phyloP scores from a whole-genome alignment of 2,797 vertebrate species.

The Hydrocynus forskahlii region DNA sequence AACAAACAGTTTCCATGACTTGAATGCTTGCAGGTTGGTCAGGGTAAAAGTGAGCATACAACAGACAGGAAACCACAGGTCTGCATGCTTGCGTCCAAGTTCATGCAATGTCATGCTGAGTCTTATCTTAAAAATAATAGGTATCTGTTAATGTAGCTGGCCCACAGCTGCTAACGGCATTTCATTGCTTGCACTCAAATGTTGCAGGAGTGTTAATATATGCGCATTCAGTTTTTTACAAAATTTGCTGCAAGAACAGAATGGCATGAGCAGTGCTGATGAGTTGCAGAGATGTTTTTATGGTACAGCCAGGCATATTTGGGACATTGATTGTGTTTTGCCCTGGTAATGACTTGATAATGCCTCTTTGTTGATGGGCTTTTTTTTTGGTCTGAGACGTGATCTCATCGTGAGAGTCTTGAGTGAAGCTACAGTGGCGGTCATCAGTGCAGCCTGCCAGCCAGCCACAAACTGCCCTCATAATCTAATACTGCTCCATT shows the following conservation, averaged over 20 bases:
- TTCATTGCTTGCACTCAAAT: background rate
- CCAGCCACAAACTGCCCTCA: conserved; percentile 78
- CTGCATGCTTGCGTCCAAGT: conserved; percentile 61
- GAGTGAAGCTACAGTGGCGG: conserved; percentile 67
- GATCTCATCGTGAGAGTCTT: conserved; percentile 80
- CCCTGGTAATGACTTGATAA: conserved; percentile 71
- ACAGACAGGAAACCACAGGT: conserved; percentile 72
- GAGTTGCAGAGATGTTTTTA: conserved; percentile 12
- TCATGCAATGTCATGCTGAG: conserved; percentile 67
- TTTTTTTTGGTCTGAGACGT: conserved; percentile 76
- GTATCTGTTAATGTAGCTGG: conserved; percentile 18
- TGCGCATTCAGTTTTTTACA: background rate
- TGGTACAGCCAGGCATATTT: conserved; percentile 27
- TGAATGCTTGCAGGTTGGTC: conserved; percentile 30
- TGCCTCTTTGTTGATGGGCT: conserved; percentile 76
- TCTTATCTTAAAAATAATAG: conserved; percentile 42
- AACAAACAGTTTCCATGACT: conserved; percentile 26
- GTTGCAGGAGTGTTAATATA: background rate
- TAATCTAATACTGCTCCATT: conserved; percentile 85
- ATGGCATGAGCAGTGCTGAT: conserved; percentile 13
- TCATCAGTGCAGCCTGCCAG: conserved; percentile 65
- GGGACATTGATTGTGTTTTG: conserved; percentile 72
- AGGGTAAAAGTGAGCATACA: conserved; percentile 37
- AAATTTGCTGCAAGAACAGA: background rate
- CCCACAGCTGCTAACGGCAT: background rate